Base-by-base conservation (phyloP, 2,888 invertebrate species). In the Cataglyphis rosenhaueri region DNA sequence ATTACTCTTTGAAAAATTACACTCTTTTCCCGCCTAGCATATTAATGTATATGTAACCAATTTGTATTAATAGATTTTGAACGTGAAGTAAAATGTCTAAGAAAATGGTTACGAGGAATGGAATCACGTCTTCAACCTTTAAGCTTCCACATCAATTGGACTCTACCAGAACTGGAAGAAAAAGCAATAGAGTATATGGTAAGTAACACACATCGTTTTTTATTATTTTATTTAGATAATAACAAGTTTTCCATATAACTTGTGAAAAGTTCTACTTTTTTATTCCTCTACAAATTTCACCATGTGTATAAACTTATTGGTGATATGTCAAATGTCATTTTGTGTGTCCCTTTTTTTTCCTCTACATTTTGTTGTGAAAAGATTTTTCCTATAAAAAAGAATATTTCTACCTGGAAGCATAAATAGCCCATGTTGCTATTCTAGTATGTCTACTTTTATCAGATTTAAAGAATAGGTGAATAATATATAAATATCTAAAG, bases 101-200 rank as follows among this genome's bases (percentile, higher is more conserved):
- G 97, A 55, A 97, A 97, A 91, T 98, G 98, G 98, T 95, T 98
- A 89, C 97, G 97, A 91, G 97, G 97, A 91, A 98, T 98, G 96
- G 98, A 98, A 95, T 96, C 96, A 10, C 96, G 97, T 70, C 95
- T 98, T 87, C 96, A 96, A 87, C 97, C 97, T 70, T 95, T 98
- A 89, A 96, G 97, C 86, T 96, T 97, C 83, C 96, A 97, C 61
- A 95, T 96, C 85, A 96, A 96, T 92, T 97, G 97, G 95, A 96
- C 96, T 82, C 96, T 96, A 94, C 96, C 95, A 93, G 97, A 98
- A 92, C 95, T 98, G 90, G 96, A 97, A 94, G 96, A 97, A 89
- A 97, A 97, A 94, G 96, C 97, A 88, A 96, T 96, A 90, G 97
- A 97, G 94, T 97, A 98, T 95, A 97, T 98, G 98, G 98, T 98